Conservation (phyloP, 2,888 invertebrate species). For the Tolmerus cingulatus region DNA sequence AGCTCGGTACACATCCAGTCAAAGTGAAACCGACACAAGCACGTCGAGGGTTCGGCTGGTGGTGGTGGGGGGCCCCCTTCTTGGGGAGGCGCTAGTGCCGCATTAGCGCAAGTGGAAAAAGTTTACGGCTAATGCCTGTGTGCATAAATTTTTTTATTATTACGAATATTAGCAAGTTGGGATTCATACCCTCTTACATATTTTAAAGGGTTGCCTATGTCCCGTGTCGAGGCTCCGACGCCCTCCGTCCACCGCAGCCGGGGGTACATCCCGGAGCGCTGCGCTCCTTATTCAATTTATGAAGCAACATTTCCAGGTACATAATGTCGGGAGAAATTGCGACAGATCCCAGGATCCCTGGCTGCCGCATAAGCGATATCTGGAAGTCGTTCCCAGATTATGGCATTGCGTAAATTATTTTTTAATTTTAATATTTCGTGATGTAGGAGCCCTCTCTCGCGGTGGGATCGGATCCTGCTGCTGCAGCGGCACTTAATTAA, state of each 20-base stretch:
- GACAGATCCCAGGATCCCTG: slow-evolving; percentile 14
- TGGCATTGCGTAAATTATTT: slow-evolving; percentile 34
- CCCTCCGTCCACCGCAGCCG: not conserved
- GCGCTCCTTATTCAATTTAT: slow-evolving; percentile 17
- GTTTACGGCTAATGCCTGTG: slow-evolving; percentile 29
- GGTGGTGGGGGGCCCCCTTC: not conserved
- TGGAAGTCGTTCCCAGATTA: slow-evolving; percentile 1
- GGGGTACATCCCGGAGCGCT: not conserved
- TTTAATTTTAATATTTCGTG: slow-evolving; percentile 22
- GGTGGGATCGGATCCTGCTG: not conserved
- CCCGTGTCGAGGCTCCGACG: not conserved
- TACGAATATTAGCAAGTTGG: slow-evolving; percentile 35
- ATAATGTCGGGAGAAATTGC: slow-evolving; percentile 20
- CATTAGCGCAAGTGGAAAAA: slow-evolving; percentile 36
- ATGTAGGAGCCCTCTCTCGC: not conserved
- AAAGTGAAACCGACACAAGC: slow-evolving; percentile 1
- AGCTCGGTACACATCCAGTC: not conserved
- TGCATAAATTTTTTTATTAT: slow-evolving; percentile 37
- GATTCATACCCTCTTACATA: slow-evolving; percentile 27
- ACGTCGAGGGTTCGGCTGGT: not conserved
- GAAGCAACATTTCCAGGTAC: slow-evolving; percentile 10
- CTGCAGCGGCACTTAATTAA: not conserved
- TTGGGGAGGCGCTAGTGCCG: not conserved
- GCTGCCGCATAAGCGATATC: not conserved
- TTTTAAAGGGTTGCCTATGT: slow-evolving; percentile 27